phyloP scores from a whole-genome alignment of 2,113 vertebrate species.

The Carassius auratus region DNA sequence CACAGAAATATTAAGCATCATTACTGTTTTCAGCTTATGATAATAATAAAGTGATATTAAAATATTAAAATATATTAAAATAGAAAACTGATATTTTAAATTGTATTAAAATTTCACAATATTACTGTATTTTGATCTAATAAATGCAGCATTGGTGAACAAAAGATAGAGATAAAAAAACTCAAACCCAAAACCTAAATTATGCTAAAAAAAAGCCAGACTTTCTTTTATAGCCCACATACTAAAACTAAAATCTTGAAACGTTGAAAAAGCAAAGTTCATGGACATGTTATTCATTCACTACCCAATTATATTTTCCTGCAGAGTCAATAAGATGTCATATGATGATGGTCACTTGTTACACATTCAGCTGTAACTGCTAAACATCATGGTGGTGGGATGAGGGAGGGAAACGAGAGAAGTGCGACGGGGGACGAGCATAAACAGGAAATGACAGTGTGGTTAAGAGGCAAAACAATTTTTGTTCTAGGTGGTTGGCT shows the following conservation, averaged over 20 bases:
- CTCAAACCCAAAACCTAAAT: not conserved
- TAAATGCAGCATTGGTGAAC: no score
- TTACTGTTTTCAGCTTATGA: not conserved
- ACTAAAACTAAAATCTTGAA: not conserved
- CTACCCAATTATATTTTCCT: not conserved
- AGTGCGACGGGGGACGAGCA: not conserved
- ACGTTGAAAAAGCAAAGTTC: not conserved
- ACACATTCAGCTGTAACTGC: conserved; percentile 49
- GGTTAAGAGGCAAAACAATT: conserved; percentile 40
- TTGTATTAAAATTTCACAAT: no score
- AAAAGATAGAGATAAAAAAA: no score
- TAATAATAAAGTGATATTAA: not conserved
- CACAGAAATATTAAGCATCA: not conserved
- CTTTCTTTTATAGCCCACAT: not conserved
- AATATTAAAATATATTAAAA: no score
- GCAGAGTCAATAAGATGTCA: conserved; percentile 40
- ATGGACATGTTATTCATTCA: not conserved
- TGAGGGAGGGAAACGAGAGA: not conserved
- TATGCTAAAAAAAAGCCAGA: not conserved
- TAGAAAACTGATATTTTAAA: no score
- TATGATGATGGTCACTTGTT: conserved; percentile 42
- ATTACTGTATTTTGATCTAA: not conserved
- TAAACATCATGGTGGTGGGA: not conserved
- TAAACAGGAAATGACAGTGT: conserved; percentile 38
- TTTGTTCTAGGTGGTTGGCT: conserved; percentile 34